These are phyloP conservation scores for Argynnis bischoffii DNA, from an alignment of 2,888 invertebrate genomes.

Conservation along the genomic window DNA sequence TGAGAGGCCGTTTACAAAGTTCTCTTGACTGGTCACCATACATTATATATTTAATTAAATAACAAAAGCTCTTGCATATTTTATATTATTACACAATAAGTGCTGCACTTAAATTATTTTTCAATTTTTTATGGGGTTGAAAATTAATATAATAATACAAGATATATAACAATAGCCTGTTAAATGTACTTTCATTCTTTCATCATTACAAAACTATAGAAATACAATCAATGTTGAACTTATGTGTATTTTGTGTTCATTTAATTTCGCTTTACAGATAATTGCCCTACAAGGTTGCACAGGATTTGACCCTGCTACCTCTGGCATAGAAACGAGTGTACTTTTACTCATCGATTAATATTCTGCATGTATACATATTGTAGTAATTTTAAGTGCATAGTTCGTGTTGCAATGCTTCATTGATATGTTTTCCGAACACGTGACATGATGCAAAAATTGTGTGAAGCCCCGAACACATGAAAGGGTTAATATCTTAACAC, in stretches of 20 bases:
- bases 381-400: constrained; percentile 4
- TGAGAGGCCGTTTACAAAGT: constrained; percentile 7
- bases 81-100: too few relatives aligned
- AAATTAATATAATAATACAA: not conserved
- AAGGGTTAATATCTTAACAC: constrained; percentile 57
- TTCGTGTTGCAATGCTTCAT: constrained; percentile 28
- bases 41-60: not conserved
- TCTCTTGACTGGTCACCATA: not conserved
- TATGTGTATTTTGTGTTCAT: too few relatives aligned
- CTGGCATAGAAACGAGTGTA: not conserved
- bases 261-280: too few relatives aligned
- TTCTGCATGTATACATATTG: not conserved
- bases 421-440: constrained; percentile 69
- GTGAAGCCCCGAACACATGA: constrained; percentile 67
- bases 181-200: not conserved
- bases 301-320: too few relatives aligned
- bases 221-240: constrained; percentile 4
- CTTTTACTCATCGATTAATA: not conserved
- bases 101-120: too few relatives aligned
- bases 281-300: too few relatives aligned
- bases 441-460: constrained; percentile 75
- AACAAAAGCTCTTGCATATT: too few relatives aligned
- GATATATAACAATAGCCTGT: not conserved
- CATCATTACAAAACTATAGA: constrained; percentile 1
- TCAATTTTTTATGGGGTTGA: too few relatives aligned